phyloP scores from a whole-genome alignment of 2,888 invertebrate genomes.

The Tetragonula carbonaria region DNA sequence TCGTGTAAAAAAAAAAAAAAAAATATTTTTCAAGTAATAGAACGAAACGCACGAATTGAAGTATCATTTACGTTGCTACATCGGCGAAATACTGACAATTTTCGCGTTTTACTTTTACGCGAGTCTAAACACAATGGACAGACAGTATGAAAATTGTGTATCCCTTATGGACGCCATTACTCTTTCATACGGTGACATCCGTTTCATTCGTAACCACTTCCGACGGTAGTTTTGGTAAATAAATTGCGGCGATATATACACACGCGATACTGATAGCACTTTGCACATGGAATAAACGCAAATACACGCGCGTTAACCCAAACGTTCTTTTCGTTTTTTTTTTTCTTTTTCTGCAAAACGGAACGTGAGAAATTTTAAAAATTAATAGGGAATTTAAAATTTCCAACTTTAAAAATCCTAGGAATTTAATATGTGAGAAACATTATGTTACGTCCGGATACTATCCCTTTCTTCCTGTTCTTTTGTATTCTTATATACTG shows the following conservation, averaged over 20 bases:
- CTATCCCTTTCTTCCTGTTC: not conserved
- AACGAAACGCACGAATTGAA: not conserved
- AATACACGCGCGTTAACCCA: not conserved
- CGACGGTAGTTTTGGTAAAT: slow-evolving; percentile 39
- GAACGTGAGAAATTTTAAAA: not conserved
- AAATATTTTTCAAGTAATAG: slow-evolving; percentile 1
- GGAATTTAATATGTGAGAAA: not conserved
- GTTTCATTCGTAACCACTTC: slow-evolving; percentile 56
- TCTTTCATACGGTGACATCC: slow-evolving; percentile 66
- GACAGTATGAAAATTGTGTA: slow-evolving; percentile 57
- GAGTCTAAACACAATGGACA: slow-evolving; percentile 48
- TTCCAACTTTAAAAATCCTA: not conserved
- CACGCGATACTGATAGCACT: not conserved
- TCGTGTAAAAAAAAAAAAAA: not conserved
- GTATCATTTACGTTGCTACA: not conserved
- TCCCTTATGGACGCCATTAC: slow-evolving; percentile 68
- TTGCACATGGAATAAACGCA: not conserved
- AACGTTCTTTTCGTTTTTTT: not conserved
- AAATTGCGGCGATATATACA: not conserved
- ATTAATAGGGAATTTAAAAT: slow-evolving; percentile 33
- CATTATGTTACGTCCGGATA: not conserved
- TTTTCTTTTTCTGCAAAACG: too few relatives aligned
- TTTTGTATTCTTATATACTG: not conserved
- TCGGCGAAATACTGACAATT: slow-evolving; percentile 10
- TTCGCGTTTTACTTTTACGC: slow-evolving; percentile 16